A percentile compares a stretch with the other conserved stretches of the same genome.
These are phyloP conservation scores for Mormyrus lacerda DNA, from an alignment of 2,113 vertebrate species.

Conservation along the genomic window DNA sequence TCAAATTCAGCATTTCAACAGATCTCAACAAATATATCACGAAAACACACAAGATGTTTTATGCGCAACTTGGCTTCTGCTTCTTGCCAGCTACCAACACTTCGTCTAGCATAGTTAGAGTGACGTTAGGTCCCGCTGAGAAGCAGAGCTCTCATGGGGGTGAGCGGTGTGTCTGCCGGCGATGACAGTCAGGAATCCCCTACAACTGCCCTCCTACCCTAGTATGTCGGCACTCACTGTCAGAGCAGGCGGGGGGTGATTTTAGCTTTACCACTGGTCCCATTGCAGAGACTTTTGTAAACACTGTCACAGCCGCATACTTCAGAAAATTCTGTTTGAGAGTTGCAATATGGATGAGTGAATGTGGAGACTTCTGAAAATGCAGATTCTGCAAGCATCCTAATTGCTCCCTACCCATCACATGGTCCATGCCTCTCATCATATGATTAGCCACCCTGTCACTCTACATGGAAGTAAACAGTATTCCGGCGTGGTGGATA, in stretches of 20 bases:
- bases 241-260: neutral
- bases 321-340: neutral
- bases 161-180: neutral
- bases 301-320: neutral
- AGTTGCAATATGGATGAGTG: neutral
- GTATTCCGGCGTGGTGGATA: neutral
- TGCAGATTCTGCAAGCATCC: neutral
- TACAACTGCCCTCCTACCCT: neutral
- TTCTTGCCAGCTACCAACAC: neutral
- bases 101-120: neutral
- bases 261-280: neutral
- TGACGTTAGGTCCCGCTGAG: neutral
- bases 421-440: neutral
- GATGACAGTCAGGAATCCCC: neutral
- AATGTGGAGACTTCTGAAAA: neutral
- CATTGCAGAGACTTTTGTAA: neutral
- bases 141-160: neutral
- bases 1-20: neutral
- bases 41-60: neutral
- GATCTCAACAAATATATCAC: neutral
- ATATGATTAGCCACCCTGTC: neutral
- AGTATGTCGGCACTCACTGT: neutral
- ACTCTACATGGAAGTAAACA: neutral
- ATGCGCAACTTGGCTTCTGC: neutral
- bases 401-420: neutral